Base-by-base conservation (phyloP, 2,888 invertebrate genomes). In the Chymomyza caudatula region DNA sequence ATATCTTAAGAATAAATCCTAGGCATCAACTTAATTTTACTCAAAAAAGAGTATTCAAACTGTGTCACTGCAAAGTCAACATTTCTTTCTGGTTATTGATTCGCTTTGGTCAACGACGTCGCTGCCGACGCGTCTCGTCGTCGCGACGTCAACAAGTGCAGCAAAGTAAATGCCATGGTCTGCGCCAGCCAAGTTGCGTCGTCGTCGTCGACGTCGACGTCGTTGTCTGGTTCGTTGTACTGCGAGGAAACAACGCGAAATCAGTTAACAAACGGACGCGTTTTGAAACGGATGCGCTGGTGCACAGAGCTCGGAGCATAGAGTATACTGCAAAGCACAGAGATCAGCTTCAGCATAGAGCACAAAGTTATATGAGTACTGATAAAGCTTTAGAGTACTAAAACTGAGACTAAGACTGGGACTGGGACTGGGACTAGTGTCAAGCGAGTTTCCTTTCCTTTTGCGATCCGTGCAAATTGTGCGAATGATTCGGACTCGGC, bases 201-300 rank as follows among this genome's bases (percentile, higher is more conserved):
- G 56, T 19, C 43, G 57, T 6, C 58, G 55, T 53, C 65, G 63
- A 55, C 43, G 71, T 63, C 61, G 60, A 61, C 57, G 71, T 23
- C 63, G 49, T 60, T 53, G 71, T 81, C 78, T 78, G 77, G 77
- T 81, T 81, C 75, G 82, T 69, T 78, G 76, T 71, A 68, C 70
- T 60, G 69, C 64, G 65, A 55, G 44, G 68, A 67, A 66, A 71
- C 67, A 56, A 74, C 87, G 84, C 87, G 82, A 87, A 88, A 83
- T 88, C 88, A 88, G 88, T 88, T 88, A 88, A 86, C 85, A 78
- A 87, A 86, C 87, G 88, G 88, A 87, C 88, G 78, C 81, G 82
- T 83, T 78, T 78, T 80, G 85, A 80, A 87, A 85, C 88, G 88
- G 88, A 87, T 87, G 88, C 72, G 56, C 77, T 19, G 37, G 37